These are phyloP conservation scores for Frieseomelitta varia DNA, from an alignment of 1,140 invertebrate genomes.

Conservation along the genomic window DNA sequence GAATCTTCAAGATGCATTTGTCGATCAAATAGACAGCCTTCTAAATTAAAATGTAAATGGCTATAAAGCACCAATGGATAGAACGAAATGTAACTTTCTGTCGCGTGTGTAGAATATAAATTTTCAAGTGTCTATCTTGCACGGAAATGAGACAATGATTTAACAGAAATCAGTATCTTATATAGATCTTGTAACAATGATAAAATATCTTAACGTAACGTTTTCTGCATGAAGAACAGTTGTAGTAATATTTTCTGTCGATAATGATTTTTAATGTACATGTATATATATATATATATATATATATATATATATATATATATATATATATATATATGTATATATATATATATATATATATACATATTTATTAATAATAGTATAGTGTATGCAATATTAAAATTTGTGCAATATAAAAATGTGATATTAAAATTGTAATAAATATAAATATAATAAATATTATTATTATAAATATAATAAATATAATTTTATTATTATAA, in stretches of 20 bases:
- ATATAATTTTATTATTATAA: too few relatives aligned
- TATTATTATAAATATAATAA: too few relatives aligned
- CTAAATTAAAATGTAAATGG: background rate
- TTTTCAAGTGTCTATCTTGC: background rate
- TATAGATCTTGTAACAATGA: background rate
- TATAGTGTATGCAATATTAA: too few relatives aligned
- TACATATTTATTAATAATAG: too few relatives aligned
- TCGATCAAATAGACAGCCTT: background rate
- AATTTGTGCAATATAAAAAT: too few relatives aligned
- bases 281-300: too few relatives aligned
- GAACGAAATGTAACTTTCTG: background rate
- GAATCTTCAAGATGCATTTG: background rate
- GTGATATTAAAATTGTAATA: too few relatives aligned
- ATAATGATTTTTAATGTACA: background rate
- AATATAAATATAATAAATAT: too few relatives aligned
- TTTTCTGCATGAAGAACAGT: background rate
- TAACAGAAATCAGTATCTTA: background rate
- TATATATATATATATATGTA: too few relatives aligned
- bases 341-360: too few relatives aligned
- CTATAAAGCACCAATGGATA: background rate
- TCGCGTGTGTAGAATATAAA: background rate
- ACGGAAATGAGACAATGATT: background rate
- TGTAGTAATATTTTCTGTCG: background rate
- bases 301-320: too few relatives aligned
- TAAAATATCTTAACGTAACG: background rate